Conservation (phyloP, 2,888 invertebrate genomes). For the Philaethria dido region DNA sequence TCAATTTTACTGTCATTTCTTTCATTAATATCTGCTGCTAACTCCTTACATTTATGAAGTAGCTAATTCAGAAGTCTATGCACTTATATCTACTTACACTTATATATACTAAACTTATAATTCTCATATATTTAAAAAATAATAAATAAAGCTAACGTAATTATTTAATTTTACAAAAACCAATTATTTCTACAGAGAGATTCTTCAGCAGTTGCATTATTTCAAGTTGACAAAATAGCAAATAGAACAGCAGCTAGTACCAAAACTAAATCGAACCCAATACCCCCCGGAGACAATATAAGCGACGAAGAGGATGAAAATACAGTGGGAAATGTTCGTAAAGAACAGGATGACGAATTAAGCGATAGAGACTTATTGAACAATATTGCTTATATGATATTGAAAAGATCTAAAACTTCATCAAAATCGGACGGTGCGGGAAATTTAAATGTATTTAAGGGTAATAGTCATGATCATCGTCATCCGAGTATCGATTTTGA, state of each 20-base stretch:
- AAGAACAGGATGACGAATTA: neutral
- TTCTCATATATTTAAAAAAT: too few relatives aligned
- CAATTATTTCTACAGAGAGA: neutral
- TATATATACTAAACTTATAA: too few relatives aligned
- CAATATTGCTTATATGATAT: neutral
- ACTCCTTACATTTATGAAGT: too few relatives aligned
- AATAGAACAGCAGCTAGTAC: neutral
- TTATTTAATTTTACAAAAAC: neutral
- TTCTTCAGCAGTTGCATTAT: neutral
- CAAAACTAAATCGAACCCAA: neutral
- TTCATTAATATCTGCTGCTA: too few relatives aligned
- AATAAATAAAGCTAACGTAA: too few relatives aligned
- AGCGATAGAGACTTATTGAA: conserved; percentile 11
- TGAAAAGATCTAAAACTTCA: conserved; percentile 1
- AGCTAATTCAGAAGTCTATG: too few relatives aligned
- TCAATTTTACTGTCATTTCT: too few relatives aligned
- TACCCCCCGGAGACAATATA: neutral
- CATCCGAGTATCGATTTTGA: conserved; percentile 8
- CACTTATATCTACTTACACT: too few relatives aligned
- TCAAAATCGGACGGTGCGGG: neutral
- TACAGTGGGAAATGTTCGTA: neutral
- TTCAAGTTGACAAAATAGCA: neutral
- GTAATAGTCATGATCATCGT: neutral
- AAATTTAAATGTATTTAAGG: neutral
- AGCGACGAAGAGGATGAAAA: neutral